Base-by-base conservation (phyloP, 1,140 invertebrate species). In the Drosophila nikananu region DNA sequence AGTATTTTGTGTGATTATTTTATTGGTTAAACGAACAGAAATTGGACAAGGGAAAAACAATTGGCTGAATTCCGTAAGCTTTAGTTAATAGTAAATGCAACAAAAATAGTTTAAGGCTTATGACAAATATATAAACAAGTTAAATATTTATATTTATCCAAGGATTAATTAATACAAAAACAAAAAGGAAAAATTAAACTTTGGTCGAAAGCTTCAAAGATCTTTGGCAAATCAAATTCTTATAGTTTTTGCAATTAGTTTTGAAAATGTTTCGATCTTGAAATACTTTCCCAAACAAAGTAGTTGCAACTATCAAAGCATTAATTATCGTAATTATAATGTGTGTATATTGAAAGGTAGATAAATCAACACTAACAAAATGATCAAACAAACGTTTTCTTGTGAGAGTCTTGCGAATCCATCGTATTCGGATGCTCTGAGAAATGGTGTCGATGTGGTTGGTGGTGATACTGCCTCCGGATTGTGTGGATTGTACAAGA, bases 1-100 rank as follows among this genome's bases (percentile, higher is more conserved):
- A 84, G 60, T 90, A 83, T 73, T 37, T 87, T 73, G 80, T 87
- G 80, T 86, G 57, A 76, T 82, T 72, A 86, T 59, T 60, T 74
- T 68, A 86, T 59, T 66, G 65, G 60, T 83, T 75, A 44, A 82
- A 72, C 61, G 73, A 82, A 82, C 67, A 73, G 27, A 73, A 55
- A 73, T 60, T 73, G 62, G 67, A 73, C 71, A 65, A 81, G 70
- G 78, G 66, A 59, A 89, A 78, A 87, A 59, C 70, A 30, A 51
- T 80, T 68, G 48, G 59, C 64, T 58, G 52, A 59, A 35, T 55
- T 84, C 51, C 55, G 65, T 61, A 80, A 66, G 71, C 51, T 73
- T 52, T 52, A 64, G 62, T 82, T 74, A 60, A 75, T 51, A 78
- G 60, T 84, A 86, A 86, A 80, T 86, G 83, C 83, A 86, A 86